Conservation (phyloP, 2,888 invertebrate genomes). For the Ceramica pisi region DNA sequence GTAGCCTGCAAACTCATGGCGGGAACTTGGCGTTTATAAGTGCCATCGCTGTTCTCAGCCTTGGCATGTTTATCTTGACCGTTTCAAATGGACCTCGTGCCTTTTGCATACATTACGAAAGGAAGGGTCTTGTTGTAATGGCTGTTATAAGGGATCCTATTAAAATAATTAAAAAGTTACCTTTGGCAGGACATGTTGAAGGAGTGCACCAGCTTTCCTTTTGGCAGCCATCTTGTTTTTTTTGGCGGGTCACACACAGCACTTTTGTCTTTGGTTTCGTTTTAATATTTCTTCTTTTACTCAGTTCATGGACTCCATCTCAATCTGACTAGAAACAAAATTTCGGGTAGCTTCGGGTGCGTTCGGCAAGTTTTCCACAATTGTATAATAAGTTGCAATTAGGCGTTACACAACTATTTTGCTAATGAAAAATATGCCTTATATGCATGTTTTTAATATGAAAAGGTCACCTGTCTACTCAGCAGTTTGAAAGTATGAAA, state of each 20-base stretch:
- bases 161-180: conserved; percentile 80
- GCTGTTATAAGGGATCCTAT: conserved; percentile 42
- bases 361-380: conserved; percentile 34
- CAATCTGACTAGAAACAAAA: conserved; percentile 62
- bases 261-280: conserved; percentile 84
- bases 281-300: conserved; percentile 67
- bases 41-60: conserved; percentile 80
- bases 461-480: conserved; percentile 29
- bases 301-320: conserved; percentile 83
- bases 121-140: conserved; percentile 37
- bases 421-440: background rate
- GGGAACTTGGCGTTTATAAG: conserved; percentile 78
- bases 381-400: conserved; percentile 28
- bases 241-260: conserved; percentile 79
- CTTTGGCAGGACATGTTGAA: conserved; percentile 92
- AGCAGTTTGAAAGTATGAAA: conserved; percentile 32
- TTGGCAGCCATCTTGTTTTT: conserved; percentile 93
- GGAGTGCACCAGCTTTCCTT: conserved; percentile 94
- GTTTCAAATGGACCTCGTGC: conserved; percentile 57
- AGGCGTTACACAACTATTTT: conserved; percentile 12
- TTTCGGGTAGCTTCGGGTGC: conserved; percentile 45
- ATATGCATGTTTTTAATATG: conserved; percentile 1
- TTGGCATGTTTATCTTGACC: conserved; percentile 77
- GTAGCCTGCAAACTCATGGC: conserved; percentile 71
- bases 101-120: conserved; percentile 45